Base-by-base conservation (phyloP, 2,113 vertebrate genomes). In the Gorsachius goisagi region DNA sequence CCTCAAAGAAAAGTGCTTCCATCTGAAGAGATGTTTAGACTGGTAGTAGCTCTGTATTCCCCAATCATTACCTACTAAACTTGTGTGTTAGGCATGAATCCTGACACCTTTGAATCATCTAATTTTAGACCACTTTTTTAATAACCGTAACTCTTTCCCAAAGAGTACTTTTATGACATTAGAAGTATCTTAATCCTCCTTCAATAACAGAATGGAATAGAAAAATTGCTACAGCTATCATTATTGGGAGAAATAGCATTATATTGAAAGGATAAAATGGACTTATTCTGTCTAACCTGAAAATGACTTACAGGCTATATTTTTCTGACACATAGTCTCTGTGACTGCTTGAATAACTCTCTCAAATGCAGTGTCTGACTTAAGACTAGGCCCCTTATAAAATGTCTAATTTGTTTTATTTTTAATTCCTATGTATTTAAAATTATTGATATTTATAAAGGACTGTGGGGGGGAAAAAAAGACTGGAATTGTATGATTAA, bases 181-280 rank as follows among this genome's bases (percentile, higher is more conserved):
- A 94, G 76, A 95, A 96, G 87, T 93, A 92, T 95, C 92, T 87
- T 97, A 97, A 97, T 96, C 94, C 39, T 78, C 49, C 80, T 85
- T 95, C 88, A 94, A 19, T 95, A 97, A 92, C 60, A 73, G 90
- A 94, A 92, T 64, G 73, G 83, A 62, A 94, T 58, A 72, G 78
- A 87, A 63, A 97, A 97, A 95, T 91, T 95, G 89, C 89, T 55
- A 52, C 20, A 78, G 72, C 66, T 94, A 58, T 94, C 89, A 73
- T 92, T 94, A 95, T 67, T 85, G 90, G 76, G 85, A 96, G 80
- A 97, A 96, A 93, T 76, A 87, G 50, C 74, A 73, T 95, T 92
- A 78, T 93, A 91, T 64, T 71, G 82, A 85, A 93, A 95, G 92
- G 85, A 67, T 94, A 53, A 93, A 95, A 92, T 92, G n/a, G 80